Evolutionary conservation across 2,113 vertebrate species (phyloP).

Genomic region (Myanophis thanlyinensis): DNA sequence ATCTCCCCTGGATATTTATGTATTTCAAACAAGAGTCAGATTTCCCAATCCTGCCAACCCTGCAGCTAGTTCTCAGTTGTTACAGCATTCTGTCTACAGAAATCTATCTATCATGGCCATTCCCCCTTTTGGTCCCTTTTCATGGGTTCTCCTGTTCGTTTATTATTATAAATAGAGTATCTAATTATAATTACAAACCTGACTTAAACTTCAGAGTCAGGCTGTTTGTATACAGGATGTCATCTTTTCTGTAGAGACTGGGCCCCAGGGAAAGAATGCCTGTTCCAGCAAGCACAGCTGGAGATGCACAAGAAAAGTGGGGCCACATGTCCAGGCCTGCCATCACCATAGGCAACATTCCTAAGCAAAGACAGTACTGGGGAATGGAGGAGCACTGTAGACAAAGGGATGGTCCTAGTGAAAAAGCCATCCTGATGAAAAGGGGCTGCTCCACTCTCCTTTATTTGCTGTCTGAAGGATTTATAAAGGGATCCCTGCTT

Average conservation of each 20-base stretch:
- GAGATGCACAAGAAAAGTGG: background rate
- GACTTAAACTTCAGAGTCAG: background rate
- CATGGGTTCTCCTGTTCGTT: background rate
- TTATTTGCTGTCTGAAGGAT: background rate
- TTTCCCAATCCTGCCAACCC: background rate
- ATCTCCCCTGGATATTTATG: background rate
- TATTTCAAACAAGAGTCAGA: background rate
- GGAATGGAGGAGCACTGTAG: background rate
- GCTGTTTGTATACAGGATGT: background rate
- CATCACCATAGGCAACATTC: background rate
- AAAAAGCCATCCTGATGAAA: background rate
- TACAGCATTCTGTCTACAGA: too few relatives aligned
- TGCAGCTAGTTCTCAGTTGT: background rate
- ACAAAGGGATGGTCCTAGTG: background rate
- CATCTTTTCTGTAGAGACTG: background rate
- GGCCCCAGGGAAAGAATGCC: background rate
- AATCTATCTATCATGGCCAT: background rate
- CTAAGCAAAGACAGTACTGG: background rate
- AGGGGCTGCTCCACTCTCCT: background rate
- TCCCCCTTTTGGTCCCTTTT: background rate
- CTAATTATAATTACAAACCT: background rate
- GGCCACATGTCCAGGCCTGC: background rate
- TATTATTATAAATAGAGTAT: background rate
- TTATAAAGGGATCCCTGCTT: background rate
- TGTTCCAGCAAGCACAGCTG: background rate